Percentiles rank a stretch among this genome's conserved stretches.
These are phyloP conservation scores for Haplochromis vanheusdeni DNA, from an alignment of 2,113 vertebrate genomes.

Conservation along the genomic window DNA sequence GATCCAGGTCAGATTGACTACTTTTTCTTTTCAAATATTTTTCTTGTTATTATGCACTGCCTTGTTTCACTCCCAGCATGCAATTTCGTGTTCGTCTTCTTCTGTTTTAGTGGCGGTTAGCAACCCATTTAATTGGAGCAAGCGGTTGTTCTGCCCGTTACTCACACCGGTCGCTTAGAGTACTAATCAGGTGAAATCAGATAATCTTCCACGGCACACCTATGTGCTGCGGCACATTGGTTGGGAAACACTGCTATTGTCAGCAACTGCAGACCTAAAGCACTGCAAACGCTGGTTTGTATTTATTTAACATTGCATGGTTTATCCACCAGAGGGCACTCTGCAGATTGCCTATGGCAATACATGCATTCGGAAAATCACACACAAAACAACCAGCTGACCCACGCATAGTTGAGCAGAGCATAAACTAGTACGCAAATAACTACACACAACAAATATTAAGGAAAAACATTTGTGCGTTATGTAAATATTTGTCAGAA, in stretches of 20 bases:
- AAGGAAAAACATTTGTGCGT: not conserved
- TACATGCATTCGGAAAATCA: not conserved
- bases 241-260: not conserved
- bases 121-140: not conserved
- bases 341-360: not conserved
- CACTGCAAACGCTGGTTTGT: not conserved
- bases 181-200: not conserved
- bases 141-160: accelerated
- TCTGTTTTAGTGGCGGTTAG: accelerated
- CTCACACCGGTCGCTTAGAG: accelerated
- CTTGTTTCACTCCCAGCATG: not conserved
- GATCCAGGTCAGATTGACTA: not conserved
- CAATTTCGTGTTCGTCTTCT: not conserved
- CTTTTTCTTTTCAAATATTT: not conserved
- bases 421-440: not conserved
- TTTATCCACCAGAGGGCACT: not conserved
- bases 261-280: not conserved
- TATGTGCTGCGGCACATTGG: not conserved
- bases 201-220: not conserved
- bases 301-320: not conserved
- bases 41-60: not conserved
- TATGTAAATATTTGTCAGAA: not conserved
- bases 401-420: accelerated
- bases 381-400: not conserved
- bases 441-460: not conserved